Evolutionary conservation across 2,888 invertebrate genomes (phyloP).

Genomic region (Rhyacophila evoluta): DNA sequence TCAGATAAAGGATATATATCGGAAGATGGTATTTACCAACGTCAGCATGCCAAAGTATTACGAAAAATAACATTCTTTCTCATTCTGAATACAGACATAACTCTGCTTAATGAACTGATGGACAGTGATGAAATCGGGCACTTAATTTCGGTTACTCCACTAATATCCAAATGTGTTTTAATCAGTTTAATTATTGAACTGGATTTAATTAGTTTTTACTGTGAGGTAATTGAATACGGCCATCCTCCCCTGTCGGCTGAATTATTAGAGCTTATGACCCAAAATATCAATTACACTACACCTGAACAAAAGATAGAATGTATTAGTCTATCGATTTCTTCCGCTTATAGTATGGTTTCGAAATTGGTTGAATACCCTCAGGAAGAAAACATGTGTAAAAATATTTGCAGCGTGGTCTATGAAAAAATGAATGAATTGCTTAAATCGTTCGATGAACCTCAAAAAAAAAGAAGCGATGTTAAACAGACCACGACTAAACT

Average conservation of each 20-base stretch:
- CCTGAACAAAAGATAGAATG: slow-evolving; percentile 33
- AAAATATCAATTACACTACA: slow-evolving; percentile 39
- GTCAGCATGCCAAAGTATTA: background rate
- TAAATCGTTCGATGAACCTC: slow-evolving; percentile 45
- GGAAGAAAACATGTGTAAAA: slow-evolving; percentile 10
- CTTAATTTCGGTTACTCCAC: slow-evolving; percentile 46
- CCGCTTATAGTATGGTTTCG: slow-evolving; percentile 39
- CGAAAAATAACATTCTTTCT: slow-evolving; percentile 47
- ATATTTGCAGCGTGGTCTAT: slow-evolving; percentile 27
- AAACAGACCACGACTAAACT: slow-evolving; percentile 3
- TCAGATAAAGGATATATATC: slow-evolving; percentile 39
- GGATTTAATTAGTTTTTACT: slow-evolving; percentile 45
- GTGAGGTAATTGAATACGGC: slow-evolving; percentile 46
- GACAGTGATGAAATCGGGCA: slow-evolving; percentile 49
- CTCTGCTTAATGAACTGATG: slow-evolving; percentile 40
- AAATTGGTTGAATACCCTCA: background rate
- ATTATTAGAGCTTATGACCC: slow-evolving; percentile 35
- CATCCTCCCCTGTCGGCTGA: slow-evolving; percentile 40
- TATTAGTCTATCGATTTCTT: slow-evolving; percentile 20
- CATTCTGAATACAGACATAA: slow-evolving; percentile 50
- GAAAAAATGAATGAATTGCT: slow-evolving; percentile 40
- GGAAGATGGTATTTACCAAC: background rate
- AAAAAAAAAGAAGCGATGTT: slow-evolving; percentile 43
- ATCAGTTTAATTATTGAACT: slow-evolving; percentile 44
- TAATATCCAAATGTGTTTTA: slow-evolving; percentile 46